Percentiles rank a stretch among this genome's conserved stretches.
Conservation (phyloP, 1,140 invertebrate genomes). For the Melitaea cinxia region DNA sequence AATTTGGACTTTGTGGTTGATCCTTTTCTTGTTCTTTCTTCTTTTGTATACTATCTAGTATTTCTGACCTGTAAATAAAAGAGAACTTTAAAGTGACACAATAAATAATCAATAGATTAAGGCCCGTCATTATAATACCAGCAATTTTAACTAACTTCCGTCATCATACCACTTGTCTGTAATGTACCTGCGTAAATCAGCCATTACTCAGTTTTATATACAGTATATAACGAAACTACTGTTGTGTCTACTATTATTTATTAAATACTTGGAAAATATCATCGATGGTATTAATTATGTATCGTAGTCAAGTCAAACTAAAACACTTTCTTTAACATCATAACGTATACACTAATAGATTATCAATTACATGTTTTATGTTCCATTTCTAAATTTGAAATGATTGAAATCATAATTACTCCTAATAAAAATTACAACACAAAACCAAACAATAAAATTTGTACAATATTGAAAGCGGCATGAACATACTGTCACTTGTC, state of each 20-base stretch:
- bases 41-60: slow-evolving; percentile 70
- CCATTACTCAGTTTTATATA: slow-evolving; percentile 35
- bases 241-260: background rate
- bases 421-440: no score
- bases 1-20: slow-evolving; percentile 52
- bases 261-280: slow-evolving; percentile 14
- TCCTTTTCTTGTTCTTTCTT: slow-evolving; percentile 75
- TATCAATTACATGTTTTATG: background rate
- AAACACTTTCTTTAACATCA: background rate
- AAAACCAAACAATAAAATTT: no score
- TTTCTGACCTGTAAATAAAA: slow-evolving; percentile 68
- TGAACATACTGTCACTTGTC: background rate
- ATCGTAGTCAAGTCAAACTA: slow-evolving; percentile 3
- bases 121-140: no score
- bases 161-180: slow-evolving; percentile 33
- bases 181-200: slow-evolving; percentile 42
- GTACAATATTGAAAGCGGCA: no score
- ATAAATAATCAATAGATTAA: slow-evolving; percentile 15
- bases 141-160: slow-evolving; percentile 35
- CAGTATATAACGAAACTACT: slow-evolving; percentile 10
- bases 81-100: slow-evolving; percentile 9
- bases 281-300: slow-evolving; percentile 7
- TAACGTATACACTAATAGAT: background rate
- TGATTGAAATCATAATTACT: background rate
- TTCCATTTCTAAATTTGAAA: background rate